Evolutionary conservation across 2,888 invertebrate genomes (phyloP).

Genomic region (Xylota sylvarum): DNA sequence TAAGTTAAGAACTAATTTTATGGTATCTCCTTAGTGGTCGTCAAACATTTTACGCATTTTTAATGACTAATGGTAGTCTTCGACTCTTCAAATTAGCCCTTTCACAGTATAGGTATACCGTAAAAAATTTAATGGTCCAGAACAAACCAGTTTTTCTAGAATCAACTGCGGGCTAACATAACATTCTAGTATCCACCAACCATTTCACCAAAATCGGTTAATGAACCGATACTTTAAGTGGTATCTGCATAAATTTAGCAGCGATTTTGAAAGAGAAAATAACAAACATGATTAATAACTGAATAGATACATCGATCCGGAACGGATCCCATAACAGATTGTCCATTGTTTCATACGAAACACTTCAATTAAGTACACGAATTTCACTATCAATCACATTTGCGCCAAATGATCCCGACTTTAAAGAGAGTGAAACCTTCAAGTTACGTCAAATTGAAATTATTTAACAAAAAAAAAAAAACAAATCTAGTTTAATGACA

Average conservation of each 20-base stretch:
- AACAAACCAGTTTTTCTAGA: constrained; percentile 14
- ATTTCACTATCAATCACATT: too few relatives aligned
- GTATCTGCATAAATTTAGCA: constrained; percentile 10
- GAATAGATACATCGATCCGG: constrained; percentile 14
- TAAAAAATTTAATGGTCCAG: not conserved
- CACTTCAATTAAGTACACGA: not conserved
- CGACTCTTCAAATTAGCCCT: not conserved
- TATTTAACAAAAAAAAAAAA: not conserved
- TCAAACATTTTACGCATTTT: not conserved
- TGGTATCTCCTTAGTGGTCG: too few relatives aligned
- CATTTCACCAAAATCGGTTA: constrained; percentile 15
- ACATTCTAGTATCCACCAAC: not conserved
- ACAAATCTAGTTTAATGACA: not conserved
- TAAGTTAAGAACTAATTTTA: too few relatives aligned
- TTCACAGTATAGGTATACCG: constrained; percentile 7
- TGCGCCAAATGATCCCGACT: constrained; percentile 15
- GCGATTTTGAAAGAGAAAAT: constrained; percentile 14
- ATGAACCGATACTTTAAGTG: not conserved
- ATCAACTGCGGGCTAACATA: not conserved
- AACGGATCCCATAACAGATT: not conserved
- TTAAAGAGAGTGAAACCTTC: constrained; percentile 1
- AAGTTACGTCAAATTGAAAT: not conserved
- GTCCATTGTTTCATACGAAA: not conserved
- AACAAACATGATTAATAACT: constrained; percentile 11
- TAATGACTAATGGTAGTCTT: not conserved